phyloP scores from a whole-genome alignment of 2,113 vertebrate genomes.

The Oreochromis niloticus region DNA sequence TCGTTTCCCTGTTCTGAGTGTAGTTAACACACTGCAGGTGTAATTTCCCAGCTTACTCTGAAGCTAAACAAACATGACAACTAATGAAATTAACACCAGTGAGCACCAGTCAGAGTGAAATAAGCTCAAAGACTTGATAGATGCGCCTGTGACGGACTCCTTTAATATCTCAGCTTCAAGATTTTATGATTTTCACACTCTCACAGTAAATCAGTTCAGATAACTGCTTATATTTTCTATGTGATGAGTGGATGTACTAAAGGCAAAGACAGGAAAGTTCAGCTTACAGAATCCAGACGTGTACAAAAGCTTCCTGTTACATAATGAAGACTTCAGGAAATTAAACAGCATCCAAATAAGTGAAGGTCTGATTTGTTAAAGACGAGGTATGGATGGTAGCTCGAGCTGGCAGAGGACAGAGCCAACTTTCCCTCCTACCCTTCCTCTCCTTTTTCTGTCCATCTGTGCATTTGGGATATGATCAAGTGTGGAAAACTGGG shows the following conservation, averaged over 20 bases:
- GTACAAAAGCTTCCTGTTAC: not conserved
- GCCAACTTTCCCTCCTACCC: not conserved
- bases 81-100: not conserved
- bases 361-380: not conserved
- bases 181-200: not conserved
- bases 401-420: not conserved
- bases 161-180: not conserved
- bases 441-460: not conserved
- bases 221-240: not conserved
- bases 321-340: not conserved
- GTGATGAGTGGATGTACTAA: not conserved
- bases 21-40: not conserved
- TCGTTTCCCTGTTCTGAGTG: not conserved
- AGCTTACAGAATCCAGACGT: not conserved
- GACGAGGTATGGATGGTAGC: not conserved
- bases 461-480: conserved; percentile 9
- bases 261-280: not conserved
- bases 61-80: not conserved
- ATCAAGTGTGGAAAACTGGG: not conserved
- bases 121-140: not conserved
- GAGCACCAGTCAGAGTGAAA: not conserved
- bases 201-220: not conserved
- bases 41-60: not conserved
- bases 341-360: not conserved
- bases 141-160: not conserved